Evolutionary conservation across 1,140 invertebrate species (phyloP).

Genomic region (Zaprionus capensis): DNA sequence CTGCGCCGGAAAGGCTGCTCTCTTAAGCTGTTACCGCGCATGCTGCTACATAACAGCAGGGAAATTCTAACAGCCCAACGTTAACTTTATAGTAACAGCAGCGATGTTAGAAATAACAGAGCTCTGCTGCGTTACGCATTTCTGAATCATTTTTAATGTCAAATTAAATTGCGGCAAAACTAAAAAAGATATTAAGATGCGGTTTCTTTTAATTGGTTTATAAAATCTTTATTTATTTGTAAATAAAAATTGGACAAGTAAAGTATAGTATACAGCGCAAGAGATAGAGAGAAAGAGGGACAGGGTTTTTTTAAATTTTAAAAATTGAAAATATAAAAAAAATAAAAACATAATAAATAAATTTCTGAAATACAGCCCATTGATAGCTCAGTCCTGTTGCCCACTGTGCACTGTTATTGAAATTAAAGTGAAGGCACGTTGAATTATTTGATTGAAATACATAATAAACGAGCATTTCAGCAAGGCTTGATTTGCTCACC

Average conservation of each 20-base stretch:
- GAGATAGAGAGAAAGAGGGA: no score
- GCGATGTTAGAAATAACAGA: background rate
- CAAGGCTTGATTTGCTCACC: conserved; percentile 31
- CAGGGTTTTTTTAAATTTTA: no score
- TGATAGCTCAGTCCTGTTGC: no score
- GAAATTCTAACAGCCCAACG: conserved; percentile 39
- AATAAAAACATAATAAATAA: no score
- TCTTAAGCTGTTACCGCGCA: background rate
- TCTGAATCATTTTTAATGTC: background rate
- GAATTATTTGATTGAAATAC: conserved; percentile 65
- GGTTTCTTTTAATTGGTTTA: background rate
- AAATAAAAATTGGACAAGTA: no score
- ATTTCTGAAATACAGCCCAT: no score
- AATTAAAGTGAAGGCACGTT: conserved; percentile 45
- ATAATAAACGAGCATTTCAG: conserved; percentile 32
- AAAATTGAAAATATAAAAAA: no score
- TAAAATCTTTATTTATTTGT: background rate
- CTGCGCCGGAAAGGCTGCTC: background rate
- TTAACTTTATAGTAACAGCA: background rate
- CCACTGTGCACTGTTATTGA: background rate
- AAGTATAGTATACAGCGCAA: no score
- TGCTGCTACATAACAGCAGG: background rate
- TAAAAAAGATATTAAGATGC: background rate
- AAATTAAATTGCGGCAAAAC: background rate
- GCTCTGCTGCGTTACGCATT: background rate